These are phyloP conservation scores for Chloroceryle aenea DNA, from an alignment of 2,113 vertebrate genomes.

Conservation along the genomic window DNA sequence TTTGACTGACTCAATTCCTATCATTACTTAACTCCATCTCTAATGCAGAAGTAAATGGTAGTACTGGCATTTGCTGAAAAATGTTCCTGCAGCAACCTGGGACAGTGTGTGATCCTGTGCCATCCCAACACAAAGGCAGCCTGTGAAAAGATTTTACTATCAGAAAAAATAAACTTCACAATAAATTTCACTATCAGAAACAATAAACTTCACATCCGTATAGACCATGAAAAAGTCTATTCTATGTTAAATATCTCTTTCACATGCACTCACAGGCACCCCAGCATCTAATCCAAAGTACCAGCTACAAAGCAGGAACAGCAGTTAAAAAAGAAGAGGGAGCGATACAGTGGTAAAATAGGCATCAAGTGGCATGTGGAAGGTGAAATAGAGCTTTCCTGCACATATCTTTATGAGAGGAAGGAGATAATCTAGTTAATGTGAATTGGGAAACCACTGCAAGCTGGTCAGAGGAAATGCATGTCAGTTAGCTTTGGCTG, in stretches of 20 bases:
- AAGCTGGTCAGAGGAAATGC: neutral
- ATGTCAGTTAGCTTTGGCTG: neutral
- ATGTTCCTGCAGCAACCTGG: neutral
- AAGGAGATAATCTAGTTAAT: neutral
- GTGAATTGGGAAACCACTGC: neutral
- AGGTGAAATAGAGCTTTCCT: neutral
- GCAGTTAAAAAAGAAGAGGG: neutral
- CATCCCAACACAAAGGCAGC: neutral
- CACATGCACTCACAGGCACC: rapidly evolving
- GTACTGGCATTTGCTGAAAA: neutral
- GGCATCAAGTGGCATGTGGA: neutral
- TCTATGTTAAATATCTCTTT: neutral
- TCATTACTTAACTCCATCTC: neutral
- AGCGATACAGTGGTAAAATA: neutral
- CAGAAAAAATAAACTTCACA: neutral
- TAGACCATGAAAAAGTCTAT: neutral
- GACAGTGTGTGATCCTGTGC: neutral
- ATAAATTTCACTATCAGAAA: neutral
- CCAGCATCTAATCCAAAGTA: neutral
- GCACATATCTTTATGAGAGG: neutral
- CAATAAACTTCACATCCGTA: neutral
- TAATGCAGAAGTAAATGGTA: neutral
- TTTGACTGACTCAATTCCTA: neutral
- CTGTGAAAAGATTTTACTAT: neutral
- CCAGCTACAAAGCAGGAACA: neutral